phyloP scores from a whole-genome alignment of 2,888 invertebrate genomes.

The Lasioglossum malachurum region DNA sequence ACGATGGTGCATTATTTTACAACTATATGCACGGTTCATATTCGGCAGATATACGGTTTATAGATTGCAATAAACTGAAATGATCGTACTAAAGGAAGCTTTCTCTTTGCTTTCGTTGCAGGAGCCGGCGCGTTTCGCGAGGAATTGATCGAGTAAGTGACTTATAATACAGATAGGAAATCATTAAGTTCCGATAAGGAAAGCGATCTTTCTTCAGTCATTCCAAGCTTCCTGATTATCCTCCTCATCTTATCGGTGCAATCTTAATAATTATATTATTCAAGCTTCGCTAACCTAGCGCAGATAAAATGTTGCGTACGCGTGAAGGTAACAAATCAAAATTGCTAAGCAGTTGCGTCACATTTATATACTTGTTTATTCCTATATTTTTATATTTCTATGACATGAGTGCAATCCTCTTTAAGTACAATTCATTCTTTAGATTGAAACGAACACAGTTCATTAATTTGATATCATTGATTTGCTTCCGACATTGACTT shows the following conservation, averaged over 20 bases:
- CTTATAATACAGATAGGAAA: constrained; percentile 6
- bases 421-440: no score
- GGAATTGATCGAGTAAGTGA: constrained; percentile 7
- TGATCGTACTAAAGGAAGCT: constrained; percentile 15
- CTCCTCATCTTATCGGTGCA: neutral
- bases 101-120: constrained; percentile 16
- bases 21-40: neutral
- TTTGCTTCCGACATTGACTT: neutral
- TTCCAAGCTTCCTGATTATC: neutral
- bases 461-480: neutral
- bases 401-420: neutral
- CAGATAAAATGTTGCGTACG: neutral
- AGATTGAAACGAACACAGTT: neutral
- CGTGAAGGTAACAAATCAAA: neutral
- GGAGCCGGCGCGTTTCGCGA: neutral
- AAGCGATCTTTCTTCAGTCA: neutral
- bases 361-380: neutral
- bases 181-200: neutral
- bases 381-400: neutral
- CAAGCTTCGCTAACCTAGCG: neutral
- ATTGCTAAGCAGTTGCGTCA: neutral
- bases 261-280: neutral
- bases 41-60: neutral
- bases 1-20: neutral
- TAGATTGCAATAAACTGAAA: neutral